phyloP scores from a whole-genome alignment of 2,888 invertebrate genomes.

The Aphidius colemani region DNA sequence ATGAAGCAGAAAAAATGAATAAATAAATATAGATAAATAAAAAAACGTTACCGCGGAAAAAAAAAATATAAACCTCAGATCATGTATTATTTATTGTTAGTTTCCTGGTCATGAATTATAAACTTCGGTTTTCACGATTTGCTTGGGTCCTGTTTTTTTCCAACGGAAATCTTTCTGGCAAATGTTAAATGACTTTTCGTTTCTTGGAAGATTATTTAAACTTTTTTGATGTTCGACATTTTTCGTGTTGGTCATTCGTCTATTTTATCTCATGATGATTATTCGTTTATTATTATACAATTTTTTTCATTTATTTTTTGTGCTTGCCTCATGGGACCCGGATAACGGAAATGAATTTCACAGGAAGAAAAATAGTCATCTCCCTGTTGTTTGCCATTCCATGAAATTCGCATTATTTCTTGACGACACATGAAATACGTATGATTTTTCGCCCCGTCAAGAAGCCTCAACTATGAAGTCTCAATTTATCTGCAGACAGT shows the following conservation, averaged over 20 bases:
- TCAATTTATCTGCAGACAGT: slow-evolving; percentile 12
- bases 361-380: slow-evolving; percentile 21
- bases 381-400: slow-evolving; percentile 15
- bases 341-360: slow-evolving; percentile 12
- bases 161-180: slow-evolving; percentile 3
- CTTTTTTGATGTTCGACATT: neutral
- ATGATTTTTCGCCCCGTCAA: slow-evolving; percentile 20
- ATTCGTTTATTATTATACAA: neutral
- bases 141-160: slow-evolving; percentile 7
- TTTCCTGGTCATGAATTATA: slow-evolving; percentile 24
- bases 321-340: slow-evolving; percentile 16
- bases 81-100: slow-evolving; percentile 26
- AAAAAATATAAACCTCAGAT: slow-evolving; percentile 9
- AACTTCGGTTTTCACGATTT: slow-evolving; percentile 19
- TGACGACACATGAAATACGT: slow-evolving; percentile 13
- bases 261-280: neutral
- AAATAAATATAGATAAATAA: slow-evolving; percentile 14
- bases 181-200: slow-evolving; percentile 16
- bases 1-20: neutral
- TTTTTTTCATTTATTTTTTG: neutral
- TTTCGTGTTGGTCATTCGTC: neutral
- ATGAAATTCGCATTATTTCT: slow-evolving; percentile 24
- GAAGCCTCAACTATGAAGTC: slow-evolving; percentile 8
- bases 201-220: neutral
- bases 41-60: slow-evolving; percentile 6